Evolutionary conservation across 2,888 invertebrate genomes (phyloP), one percentile per base, ranked within the genome.

Genomic region (Bellardia bayeri): DNA sequence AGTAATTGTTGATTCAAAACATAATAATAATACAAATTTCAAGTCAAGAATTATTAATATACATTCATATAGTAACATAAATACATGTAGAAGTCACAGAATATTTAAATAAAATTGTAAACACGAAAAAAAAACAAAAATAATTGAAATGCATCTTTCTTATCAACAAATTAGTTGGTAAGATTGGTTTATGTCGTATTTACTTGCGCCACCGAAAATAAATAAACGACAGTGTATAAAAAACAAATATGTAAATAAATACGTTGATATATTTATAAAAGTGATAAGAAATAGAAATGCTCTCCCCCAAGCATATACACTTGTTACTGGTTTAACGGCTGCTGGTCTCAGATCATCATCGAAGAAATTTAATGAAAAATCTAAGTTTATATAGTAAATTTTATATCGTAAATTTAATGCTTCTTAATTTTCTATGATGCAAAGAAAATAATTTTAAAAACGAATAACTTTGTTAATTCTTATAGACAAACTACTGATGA

Each of bases 191-290:
- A 49, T 64, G 61, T 68, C 23, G 66, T 78, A 74, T 85, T 81
- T 79, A 82, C 69, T 85, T 85, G 87, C 82, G 87, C 85, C 85
- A 85, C 85, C 76, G 79, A 87, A 87, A 74, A 56, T 45, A 83
- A 83, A 78, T 64, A 71, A 68, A 75, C 42, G 5, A 69, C 58
- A 9, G 40, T 23, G 23, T 23, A 23, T 23, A 23, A 23, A 23
- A 23, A 63, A 63, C 45, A 63, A 58, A 9, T n/a, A 76, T 71
- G 71, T 23, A 66, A 49, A 51, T 61, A 75, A 40, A 71, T 54
- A 45, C 7, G 54, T 30, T 23, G 49, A 61, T 72, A 8, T 42
- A 16, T 14, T 5, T 56, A 64, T 56, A 11, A 37, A 64, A 69
- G 49, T 86, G 86, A 87, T 87, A 87, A 81, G 83, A 83, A 83